Base-by-base conservation (phyloP, 2,797 vertebrate species). In the Dromococcyx pavoninus region DNA sequence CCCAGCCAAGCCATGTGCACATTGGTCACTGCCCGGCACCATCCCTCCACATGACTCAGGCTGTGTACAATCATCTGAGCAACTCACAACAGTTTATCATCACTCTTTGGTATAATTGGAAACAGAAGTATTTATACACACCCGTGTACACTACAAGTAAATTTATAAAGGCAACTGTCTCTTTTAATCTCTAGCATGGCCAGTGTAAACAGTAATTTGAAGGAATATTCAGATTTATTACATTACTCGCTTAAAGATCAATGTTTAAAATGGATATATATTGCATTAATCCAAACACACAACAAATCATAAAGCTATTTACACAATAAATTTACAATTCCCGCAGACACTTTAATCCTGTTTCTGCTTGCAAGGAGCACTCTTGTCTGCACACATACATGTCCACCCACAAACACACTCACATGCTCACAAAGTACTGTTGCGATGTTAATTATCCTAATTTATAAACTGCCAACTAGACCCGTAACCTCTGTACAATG, bases 121-220 rank as follows among this genome's bases (percentile, higher is more conserved):
- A 98, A 97, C 98, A 98, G 97, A 97, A 97, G 97, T 98, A 98
- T 98, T 98, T 98, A 96, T 89, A 97, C 41, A 43, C 76, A 91
- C 65, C 95, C 94, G 5, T 76, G 94, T 93, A 96, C 74, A 67
- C 91, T 85, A 86, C 81, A 92, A 97, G 97, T 95, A 97, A 97
- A 97, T 98, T 98, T 98, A 98, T 98, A 98, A 96, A 96, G 97
- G 97, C 97, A 98, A 98, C 97, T 98, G 98, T 98, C 98, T 98
- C 96, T 97, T 98, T 98, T 98, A 98, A 98, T 99, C 97, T 98
- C 97, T 95, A 97, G 95, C 96, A 96, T 44, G 82, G 96, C 96
- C 98, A 98, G 98, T 96, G 74, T 97, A 98, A 98, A 98, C 92
- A 97, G 78, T 84, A 95, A 97, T 94, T 91, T 88, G 95, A 97